Evolutionary conservation across 2,113 vertebrate genomes (phyloP), one percentile per base, ranked within the genome.

Genomic region (Peromyscus maniculatus): DNA sequence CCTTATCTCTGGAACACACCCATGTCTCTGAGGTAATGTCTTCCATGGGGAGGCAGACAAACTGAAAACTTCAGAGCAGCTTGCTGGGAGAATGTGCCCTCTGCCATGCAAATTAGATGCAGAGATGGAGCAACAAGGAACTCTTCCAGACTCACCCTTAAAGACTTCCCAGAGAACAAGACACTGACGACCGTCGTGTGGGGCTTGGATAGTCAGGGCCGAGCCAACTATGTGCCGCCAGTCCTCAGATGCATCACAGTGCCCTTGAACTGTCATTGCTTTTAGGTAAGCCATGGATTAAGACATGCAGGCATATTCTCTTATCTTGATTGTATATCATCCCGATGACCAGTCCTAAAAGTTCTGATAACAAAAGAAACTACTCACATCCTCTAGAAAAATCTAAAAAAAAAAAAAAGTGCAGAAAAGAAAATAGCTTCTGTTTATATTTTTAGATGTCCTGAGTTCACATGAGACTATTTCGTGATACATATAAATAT

Each of bases 71-170:
- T 72, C 24, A 46, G 52, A 66, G 59, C 82, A 84, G 71, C 36
- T 96, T 89, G 24, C 91, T 94, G 80, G 93, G 96, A 82, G 80
- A 52, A 39, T 74, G 2, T 91, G 52, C 71, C 77, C 77, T 89
- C 55, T 91, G 43, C 43, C 71, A 46, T 87, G 95, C 91, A 96
- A 98, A 98, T 97, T 91, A 98, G 90, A 98, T 95, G 82, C 93
- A 80, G 91, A 96, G 90, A 97, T 98, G 79, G 92, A 84, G 96
- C 1, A 0, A 83, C 94, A 94, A 98, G 96, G 96, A 97, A 90
- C n/a, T 28, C 79, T 96, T 92, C 97, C 98, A 98, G 96, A 89
- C 55, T 46, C 43, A 2, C 92, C 97, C 77, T 96, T 13, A 78
- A 77, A 84, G 89, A 94, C 93, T 96, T 97, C 33, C 91, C 43